Evolutionary conservation across 2,113 vertebrate genomes (phyloP).

Genomic region (Oncorhynchus tshawytscha): DNA sequence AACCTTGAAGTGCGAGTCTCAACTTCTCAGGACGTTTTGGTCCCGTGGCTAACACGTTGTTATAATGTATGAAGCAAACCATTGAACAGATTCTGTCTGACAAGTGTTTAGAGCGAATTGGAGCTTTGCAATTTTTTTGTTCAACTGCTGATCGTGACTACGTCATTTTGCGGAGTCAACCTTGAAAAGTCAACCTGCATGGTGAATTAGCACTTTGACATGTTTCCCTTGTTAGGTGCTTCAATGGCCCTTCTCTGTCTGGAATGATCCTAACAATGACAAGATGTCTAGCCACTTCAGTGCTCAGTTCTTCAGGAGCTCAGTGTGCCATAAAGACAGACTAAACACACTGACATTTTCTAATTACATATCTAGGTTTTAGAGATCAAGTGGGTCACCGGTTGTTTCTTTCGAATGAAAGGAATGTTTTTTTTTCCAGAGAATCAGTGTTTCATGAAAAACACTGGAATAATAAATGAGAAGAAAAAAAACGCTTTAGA

Average conservation of each 20-base stretch:
- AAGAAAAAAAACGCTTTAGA: too few relatives aligned
- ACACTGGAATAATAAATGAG: neutral
- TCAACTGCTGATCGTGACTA: neutral
- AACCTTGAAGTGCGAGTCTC: too few relatives aligned
- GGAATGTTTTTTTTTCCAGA: neutral
- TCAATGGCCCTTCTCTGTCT: neutral
- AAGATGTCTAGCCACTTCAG: constrained; percentile 25
- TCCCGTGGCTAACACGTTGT: too few relatives aligned
- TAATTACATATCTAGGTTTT: constrained; percentile 60
- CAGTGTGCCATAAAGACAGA: constrained; percentile 41
- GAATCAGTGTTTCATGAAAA: constrained; percentile 14
- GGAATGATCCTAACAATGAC: constrained; percentile 19
- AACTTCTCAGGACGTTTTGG: too few relatives aligned
- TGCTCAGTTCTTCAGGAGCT: constrained; percentile 11
- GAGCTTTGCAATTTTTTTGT: too few relatives aligned
- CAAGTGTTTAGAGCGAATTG: too few relatives aligned
- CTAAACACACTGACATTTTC: constrained; percentile 39
- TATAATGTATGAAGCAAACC: too few relatives aligned
- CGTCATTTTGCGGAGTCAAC: neutral
- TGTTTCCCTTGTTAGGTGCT: constrained; percentile 11
- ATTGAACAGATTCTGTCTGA: too few relatives aligned
- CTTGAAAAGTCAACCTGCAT: constrained; percentile 26
- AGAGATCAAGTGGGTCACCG: constrained; percentile 28
- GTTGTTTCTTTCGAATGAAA: neutral
- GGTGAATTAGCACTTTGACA: constrained; percentile 30